These are phyloP conservation scores for Shargacucullia verbasci DNA, from an alignment of 2,888 invertebrate species.

Conservation along the genomic window DNA sequence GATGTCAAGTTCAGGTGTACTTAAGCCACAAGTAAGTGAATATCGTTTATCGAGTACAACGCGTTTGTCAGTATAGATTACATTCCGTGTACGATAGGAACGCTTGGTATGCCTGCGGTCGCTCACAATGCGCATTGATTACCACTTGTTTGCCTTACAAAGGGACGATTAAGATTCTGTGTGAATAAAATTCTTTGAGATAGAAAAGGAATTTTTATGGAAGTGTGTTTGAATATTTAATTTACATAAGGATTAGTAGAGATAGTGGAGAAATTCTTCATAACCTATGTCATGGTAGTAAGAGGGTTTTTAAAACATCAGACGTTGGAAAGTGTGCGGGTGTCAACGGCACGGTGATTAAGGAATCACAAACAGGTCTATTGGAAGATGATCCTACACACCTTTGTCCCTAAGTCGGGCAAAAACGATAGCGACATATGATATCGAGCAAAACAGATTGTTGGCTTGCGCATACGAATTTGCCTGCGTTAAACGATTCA, in stretches of 20 bases:
- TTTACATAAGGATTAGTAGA: too few relatives aligned
- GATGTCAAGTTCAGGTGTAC: slow-evolving; percentile 36
- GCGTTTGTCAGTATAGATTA: slow-evolving; percentile 3
- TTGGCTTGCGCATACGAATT: slow-evolving; percentile 36
- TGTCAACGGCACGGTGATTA: too few relatives aligned
- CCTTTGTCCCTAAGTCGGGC: too few relatives aligned
- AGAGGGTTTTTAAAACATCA: too few relatives aligned
- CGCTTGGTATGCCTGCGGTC: slow-evolving; percentile 7
- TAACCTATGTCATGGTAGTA: too few relatives aligned
- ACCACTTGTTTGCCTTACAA: slow-evolving; percentile 22
- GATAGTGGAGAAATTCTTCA: too few relatives aligned
- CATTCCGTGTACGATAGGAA: slow-evolving; percentile 11
- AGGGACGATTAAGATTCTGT: slow-evolving; percentile 11
- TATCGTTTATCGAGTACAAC: slow-evolving; percentile 7
- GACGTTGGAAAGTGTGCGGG: too few relatives aligned
- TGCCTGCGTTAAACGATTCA: slow-evolving; percentile 19
- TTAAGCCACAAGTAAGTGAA: slow-evolving; percentile 39
- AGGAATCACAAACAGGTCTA: too few relatives aligned
- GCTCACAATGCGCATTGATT: slow-evolving; percentile 25
- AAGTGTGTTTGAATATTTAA: neutral
- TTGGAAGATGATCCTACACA: too few relatives aligned
- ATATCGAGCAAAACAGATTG: slow-evolving; percentile 41
- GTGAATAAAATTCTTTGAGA: slow-evolving; percentile 18
- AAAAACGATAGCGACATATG: neutral
- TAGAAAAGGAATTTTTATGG: slow-evolving; percentile 8